Percentiles rank a stretch among this genome's conserved stretches.
phyloP scores from a whole-genome alignment of 92 coral and sea anemone genomes.

The Heliopora coerulea region DNA sequence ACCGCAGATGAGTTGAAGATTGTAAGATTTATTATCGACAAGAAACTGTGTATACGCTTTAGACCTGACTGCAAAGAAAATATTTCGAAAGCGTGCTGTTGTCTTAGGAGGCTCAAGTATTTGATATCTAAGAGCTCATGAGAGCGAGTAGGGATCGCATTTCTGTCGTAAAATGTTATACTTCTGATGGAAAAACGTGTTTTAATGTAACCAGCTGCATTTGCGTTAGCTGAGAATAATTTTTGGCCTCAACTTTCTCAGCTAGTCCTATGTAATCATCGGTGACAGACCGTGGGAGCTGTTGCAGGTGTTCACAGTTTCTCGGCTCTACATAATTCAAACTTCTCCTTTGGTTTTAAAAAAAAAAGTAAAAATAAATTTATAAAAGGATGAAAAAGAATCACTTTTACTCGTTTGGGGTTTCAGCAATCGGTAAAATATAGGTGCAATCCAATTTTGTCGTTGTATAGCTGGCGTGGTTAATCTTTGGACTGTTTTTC shows the following conservation, averaged over 20 bases:
- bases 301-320: conserved; percentile 22
- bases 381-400: not conserved
- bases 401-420: not conserved
- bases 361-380: not conserved
- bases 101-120: no score
- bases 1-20: not conserved
- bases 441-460: not conserved
- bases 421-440: no score
- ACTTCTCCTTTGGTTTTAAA: not conserved
- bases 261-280: not conserved
- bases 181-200: not conserved
- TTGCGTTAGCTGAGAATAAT: not conserved
- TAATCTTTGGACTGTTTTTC: not conserved
- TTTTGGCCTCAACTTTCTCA: not conserved
- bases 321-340: not conserved
- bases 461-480: no score
- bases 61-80: no score
- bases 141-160: not conserved
- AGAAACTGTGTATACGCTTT: no score
- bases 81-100: no score
- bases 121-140: not conserved
- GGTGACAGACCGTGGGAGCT: conserved; percentile 14
- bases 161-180: not conserved
- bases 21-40: not conserved
- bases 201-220: conserved; percentile 19